Base-by-base conservation (phyloP, 2,888 invertebrate species). In the Apocheima hispidaria region DNA sequence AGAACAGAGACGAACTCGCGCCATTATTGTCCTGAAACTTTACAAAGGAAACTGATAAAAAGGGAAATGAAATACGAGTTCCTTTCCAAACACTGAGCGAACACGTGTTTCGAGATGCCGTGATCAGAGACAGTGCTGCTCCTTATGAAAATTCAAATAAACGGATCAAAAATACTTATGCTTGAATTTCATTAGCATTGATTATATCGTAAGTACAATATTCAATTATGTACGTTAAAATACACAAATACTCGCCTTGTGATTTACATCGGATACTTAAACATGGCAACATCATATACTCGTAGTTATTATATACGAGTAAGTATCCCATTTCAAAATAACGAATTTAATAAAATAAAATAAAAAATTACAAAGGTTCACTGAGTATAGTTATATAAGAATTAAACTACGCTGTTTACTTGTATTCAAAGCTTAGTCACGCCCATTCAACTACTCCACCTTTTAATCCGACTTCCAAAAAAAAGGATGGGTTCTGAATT, bases 1-100 rank as follows among this genome's bases (percentile, higher is more conserved):
- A 30, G 16, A 60, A 65, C 56, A 48, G 46, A 55, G 36, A 44
- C 56, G 51, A 58, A 56, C 60, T 58, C 53, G 50, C 61, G 48
- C 53, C 61, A 66, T 57, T 40, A 64, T 66, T 58, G 52, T 63
- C 49, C 41, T 52, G 20, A 60, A 66, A 71, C 58, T 69, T 71
- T 49, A 1, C 43, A 28, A 66, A 61, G 50, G 56, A 64, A 66
- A 69, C 26, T 60, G 44, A 70, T 66, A 66, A 63, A 61, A 66
- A 53, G 40, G n/a, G 35, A 62, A 66, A 62, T 59, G 63, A 59
- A 69, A 65, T 55, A 61, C 46, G 57, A 53, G 16, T 60, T 53
- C 30, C 28, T 51, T 48, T 50, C 41, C 38, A 35, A 59, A 63
- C 65, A 61, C 54, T 21, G 54, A 59, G 59, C 23, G 30, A 52